Conservation (phyloP, 2,113 vertebrate species). For the Aldabrachelys gigantea region DNA sequence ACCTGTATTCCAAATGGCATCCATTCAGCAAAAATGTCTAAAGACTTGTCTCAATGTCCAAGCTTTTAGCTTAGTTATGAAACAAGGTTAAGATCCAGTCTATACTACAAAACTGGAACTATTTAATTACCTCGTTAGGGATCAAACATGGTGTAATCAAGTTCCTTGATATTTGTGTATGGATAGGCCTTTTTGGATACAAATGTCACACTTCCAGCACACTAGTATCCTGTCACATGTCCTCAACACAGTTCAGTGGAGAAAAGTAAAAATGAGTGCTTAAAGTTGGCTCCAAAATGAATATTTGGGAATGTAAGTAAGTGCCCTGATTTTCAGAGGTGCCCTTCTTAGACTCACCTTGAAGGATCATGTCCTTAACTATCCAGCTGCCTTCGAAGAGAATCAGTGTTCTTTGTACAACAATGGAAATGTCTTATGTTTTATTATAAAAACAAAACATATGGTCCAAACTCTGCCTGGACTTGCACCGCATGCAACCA, state of each 20-base stretch:
- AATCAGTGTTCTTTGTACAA: accelerated
- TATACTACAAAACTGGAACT: not conserved
- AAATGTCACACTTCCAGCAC: not conserved
- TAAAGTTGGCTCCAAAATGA: not conserved
- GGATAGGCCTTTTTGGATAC: not conserved
- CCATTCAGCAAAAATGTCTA: not conserved
- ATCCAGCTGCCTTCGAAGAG: not conserved
- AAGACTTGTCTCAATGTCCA: not conserved
- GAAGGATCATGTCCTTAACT: not conserved
- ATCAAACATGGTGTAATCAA: not conserved
- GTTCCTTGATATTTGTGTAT: not conserved
- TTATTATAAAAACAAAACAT: not conserved
- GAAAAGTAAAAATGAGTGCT: not conserved
- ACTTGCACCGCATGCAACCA: accelerated
- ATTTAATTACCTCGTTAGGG: not conserved
- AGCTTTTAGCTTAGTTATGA: not conserved
- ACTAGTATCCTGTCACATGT: not conserved
- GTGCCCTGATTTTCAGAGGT: not conserved
- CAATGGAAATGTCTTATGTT: not conserved
- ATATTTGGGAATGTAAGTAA: not conserved
- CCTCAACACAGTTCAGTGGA: not conserved
- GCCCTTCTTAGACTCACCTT: not conserved
- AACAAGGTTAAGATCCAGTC: not conserved
- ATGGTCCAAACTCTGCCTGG: accelerated
- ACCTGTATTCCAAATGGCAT: not conserved